phyloP scores from a whole-genome alignment of 1,140 invertebrate genomes.

The Euglossa dilemma region DNA sequence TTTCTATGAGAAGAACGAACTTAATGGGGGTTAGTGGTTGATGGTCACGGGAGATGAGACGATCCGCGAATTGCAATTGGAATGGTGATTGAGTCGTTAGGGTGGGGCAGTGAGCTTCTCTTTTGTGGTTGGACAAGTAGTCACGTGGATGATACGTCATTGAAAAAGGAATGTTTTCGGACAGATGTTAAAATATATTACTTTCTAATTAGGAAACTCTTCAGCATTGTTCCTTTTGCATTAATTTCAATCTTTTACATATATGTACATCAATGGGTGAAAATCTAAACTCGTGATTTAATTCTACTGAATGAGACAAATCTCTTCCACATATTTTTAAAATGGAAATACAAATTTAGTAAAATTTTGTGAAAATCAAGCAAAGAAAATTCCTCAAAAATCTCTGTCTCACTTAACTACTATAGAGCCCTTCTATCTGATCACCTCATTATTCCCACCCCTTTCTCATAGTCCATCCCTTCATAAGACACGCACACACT shows the following conservation, averaged over 20 bases:
- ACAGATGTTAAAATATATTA: not conserved
- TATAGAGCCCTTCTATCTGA: too few species aligned
- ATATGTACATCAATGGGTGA: too few species aligned
- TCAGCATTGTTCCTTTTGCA: too few species aligned
- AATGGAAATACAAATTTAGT: too few species aligned
- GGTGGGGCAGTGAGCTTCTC: not conserved
- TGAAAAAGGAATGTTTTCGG: not conserved
- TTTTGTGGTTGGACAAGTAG: not conserved
- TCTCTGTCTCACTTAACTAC: too few species aligned
- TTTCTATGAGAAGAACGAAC: not conserved
- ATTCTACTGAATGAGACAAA: too few species aligned
- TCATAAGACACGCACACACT: not conserved
- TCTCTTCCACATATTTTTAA: too few species aligned
- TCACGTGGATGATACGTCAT: not conserved
- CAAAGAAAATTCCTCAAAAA: too few species aligned
- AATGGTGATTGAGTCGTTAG: not conserved
- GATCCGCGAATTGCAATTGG: constrained; percentile 15
- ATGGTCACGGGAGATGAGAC: not conserved
- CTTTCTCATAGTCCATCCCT: not conserved
- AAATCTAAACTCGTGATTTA: too few species aligned
- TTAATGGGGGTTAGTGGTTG: not conserved
- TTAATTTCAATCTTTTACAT: too few species aligned
- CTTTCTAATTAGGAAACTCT: not conserved
- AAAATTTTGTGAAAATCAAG: too few species aligned
- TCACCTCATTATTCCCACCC: too few species aligned